Evolutionary conservation across 2,888 invertebrate genomes (phyloP).

Genomic region (Acronicta alni): DNA sequence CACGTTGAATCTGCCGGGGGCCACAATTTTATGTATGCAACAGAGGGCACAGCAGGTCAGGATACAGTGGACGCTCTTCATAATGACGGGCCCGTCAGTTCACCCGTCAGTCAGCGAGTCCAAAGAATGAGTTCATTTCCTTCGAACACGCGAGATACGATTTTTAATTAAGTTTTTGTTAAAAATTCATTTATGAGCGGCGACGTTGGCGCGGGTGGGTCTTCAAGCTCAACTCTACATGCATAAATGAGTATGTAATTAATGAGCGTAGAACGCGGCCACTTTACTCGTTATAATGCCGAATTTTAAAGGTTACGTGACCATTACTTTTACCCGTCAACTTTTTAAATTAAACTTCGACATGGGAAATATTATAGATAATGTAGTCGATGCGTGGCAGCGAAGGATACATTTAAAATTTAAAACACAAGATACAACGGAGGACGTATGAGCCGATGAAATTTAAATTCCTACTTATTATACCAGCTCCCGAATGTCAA

Average conservation of each 20-base stretch:
- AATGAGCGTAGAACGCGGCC: constrained; percentile 76
- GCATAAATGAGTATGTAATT: constrained; percentile 85
- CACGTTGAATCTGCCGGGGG: constrained; percentile 66
- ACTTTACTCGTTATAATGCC: constrained; percentile 70
- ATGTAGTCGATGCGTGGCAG: constrained; percentile 35
- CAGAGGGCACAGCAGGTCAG: constrained; percentile 69
- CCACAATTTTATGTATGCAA: constrained; percentile 65
- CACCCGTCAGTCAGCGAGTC: constrained; percentile 84
- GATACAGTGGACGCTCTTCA: constrained; percentile 70
- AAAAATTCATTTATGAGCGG: constrained; percentile 86
- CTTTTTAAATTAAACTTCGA: constrained; percentile 72
- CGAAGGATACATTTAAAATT: constrained; percentile 63
- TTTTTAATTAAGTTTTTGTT: constrained; percentile 90
- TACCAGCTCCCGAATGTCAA: constrained; percentile 77
- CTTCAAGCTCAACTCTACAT: constrained; percentile 72
- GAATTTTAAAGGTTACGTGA: constrained; percentile 72
- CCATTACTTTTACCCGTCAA: constrained; percentile 68
- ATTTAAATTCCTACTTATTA: constrained; percentile 79
- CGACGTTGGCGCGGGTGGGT: constrained; percentile 75
- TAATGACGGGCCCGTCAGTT: constrained; percentile 86
- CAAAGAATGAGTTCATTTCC: constrained; percentile 89
- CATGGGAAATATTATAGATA: constrained; percentile 53
- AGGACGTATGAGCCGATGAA: constrained; percentile 67
- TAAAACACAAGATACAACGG: constrained; percentile 64
- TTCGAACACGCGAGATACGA: constrained; percentile 87